These are phyloP conservation scores for Ypsolopha scabrella DNA, from an alignment of 2,888 invertebrate species.

Conservation along the genomic window DNA sequence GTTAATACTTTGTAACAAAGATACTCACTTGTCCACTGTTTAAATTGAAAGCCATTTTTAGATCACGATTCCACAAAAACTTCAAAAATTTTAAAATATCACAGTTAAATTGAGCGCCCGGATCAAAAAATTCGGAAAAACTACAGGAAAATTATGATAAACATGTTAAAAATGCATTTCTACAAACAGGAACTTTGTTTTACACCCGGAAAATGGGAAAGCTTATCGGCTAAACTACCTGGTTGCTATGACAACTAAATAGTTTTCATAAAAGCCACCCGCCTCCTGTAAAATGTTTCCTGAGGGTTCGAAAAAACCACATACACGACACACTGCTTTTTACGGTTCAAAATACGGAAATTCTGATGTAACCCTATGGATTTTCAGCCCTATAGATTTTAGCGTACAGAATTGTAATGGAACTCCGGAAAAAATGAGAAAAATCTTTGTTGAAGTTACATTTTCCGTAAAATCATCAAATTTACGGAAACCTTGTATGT, in stretches of 20 bases:
- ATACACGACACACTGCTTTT: too few species aligned
- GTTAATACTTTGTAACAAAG: not conserved
- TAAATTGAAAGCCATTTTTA: slow-evolving; percentile 52
- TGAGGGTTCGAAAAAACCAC: too few species aligned
- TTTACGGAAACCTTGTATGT: too few species aligned
- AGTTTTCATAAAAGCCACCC: slow-evolving; percentile 11
- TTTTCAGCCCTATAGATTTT: too few species aligned
- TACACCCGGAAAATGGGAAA: slow-evolving; percentile 32
- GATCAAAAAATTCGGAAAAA: slow-evolving; percentile 15
- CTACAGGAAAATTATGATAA: slow-evolving; percentile 20
- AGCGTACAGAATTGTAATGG: too few species aligned
- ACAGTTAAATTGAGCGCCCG: slow-evolving; percentile 15
- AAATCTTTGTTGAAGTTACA: too few species aligned
- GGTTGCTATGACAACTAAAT: slow-evolving; percentile 36
- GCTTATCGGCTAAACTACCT: slow-evolving; percentile 53
- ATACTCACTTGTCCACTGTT: slow-evolving; percentile 56
- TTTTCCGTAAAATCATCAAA: too few species aligned
- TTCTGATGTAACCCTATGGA: too few species aligned
- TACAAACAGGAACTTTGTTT: not conserved
- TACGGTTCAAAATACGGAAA: too few species aligned
- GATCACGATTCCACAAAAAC: slow-evolving; percentile 10
- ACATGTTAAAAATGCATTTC: slow-evolving; percentile 12
- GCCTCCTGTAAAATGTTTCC: too few species aligned
- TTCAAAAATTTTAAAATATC: slow-evolving; percentile 19
- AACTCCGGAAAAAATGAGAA: too few species aligned